Conservation (phyloP, 2,888 invertebrate species). For the Alitta virens region DNA sequence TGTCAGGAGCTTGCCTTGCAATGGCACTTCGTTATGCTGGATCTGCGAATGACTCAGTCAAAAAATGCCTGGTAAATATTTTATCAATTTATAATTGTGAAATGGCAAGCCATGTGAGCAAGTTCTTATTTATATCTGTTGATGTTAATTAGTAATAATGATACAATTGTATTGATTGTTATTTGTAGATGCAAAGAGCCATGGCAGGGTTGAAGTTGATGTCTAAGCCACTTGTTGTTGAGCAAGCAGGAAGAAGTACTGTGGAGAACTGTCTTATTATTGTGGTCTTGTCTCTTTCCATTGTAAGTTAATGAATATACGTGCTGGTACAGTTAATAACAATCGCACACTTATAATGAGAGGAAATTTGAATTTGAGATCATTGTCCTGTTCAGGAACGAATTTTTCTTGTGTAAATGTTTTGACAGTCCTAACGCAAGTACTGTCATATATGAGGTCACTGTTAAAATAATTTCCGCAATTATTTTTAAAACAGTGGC, state of each 20-base stretch:
- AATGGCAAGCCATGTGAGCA: not conserved
- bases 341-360: too few species aligned
- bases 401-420: too few species aligned
- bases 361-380: too few species aligned
- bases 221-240: conserved; percentile 70
- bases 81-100: not conserved
- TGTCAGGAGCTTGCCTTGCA: conserved; percentile 91
- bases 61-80: conserved; percentile 22
- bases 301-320: conserved; percentile 62
- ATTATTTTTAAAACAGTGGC: too few species aligned
- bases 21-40: conserved; percentile 92
- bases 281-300: conserved; percentile 75
- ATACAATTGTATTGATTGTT: too few species aligned
- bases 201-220: conserved; percentile 69
- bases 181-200: conserved; percentile 65
- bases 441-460: too few species aligned
- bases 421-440: too few species aligned
- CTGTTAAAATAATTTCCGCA: too few species aligned
- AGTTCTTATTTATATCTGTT: too few species aligned
- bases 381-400: too few species aligned
- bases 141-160: too few species aligned
- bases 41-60: conserved; percentile 76
- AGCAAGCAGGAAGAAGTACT: conserved; percentile 84
- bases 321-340: too few species aligned
- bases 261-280: conserved; percentile 86